phyloP scores from a whole-genome alignment of 2,797 vertebrate genomes.

The Menidia menidia region DNA sequence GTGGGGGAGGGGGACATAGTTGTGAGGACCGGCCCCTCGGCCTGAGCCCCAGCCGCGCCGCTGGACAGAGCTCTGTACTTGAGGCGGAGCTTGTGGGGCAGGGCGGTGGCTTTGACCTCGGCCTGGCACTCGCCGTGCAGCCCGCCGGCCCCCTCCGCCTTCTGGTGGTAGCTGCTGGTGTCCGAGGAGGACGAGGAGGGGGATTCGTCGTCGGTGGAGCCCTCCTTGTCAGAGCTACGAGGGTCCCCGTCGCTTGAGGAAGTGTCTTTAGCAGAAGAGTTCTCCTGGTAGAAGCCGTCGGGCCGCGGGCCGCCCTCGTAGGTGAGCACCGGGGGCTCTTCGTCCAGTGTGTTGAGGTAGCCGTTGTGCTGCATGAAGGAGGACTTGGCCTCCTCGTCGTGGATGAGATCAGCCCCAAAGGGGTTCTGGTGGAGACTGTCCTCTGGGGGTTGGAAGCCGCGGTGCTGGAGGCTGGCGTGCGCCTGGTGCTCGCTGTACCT shows the following conservation, averaged over 20 bases:
- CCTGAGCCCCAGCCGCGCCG: conserved; percentile 47
- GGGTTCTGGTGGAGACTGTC: conserved; percentile 63
- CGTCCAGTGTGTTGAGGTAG: conserved; percentile 78
- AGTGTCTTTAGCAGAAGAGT: conserved; percentile 77
- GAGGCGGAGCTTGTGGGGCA: conserved; percentile 88
- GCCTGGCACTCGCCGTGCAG: conserved; percentile 58
- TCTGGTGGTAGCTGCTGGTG: conserved; percentile 75
- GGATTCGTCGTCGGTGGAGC: conserved; percentile 80
- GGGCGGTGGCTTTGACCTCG: conserved; percentile 81
- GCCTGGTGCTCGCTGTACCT: conserved; percentile 55
- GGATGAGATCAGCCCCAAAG: conserved; percentile 79
- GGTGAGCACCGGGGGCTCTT: conserved; percentile 80
- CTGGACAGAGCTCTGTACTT: conserved; percentile 83
- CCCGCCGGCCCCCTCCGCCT: conserved; percentile 20
- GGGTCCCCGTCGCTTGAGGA: conserved; percentile 82
- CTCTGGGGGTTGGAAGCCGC: conserved; percentile 61
- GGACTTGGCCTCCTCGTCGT: conserved; percentile 76
- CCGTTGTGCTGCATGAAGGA: conserved; percentile 75
- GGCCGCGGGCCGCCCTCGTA: conserved; percentile 75
- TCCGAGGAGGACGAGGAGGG: conserved; percentile 83
- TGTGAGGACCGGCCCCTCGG: conserved; percentile 37
- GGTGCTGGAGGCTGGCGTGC: conserved; percentile 50
- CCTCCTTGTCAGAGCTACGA: conserved; percentile 82
- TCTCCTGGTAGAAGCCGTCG: conserved; percentile 75
- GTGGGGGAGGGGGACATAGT: conserved; percentile 68